Evolutionary conservation across 1,140 invertebrate genomes (phyloP), one percentile per base, ranked within the genome.

Genomic region (Callitettix versicolor): DNA sequence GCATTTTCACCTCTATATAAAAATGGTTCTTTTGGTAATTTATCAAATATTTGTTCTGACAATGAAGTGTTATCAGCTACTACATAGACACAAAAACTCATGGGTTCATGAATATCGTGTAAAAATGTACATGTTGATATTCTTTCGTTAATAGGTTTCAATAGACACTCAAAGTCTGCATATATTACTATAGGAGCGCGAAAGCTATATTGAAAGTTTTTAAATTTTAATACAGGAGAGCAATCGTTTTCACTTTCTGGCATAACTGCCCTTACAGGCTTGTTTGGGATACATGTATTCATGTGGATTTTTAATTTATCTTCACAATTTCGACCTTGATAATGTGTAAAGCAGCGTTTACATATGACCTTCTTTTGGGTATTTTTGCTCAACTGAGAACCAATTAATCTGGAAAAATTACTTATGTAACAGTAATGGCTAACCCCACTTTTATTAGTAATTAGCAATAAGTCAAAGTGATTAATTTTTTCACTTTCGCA

Each of bases 101-200:
- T 46, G 14, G 43, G 53, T 42, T 17, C 17, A 22, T 55, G 53
- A 43, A n/a, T 46, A 15, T 55, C 18, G 21, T 14, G 24, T 18
- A 15, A 15, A 44, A 30, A 18, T 15, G 53, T 55, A 24, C 24
- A 55, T 21, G 17, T 46, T 18, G 53, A 20, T 44, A 15, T 5
- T 7, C 30, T 43, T 11, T 15, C 21, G 9, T 51, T 20, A 3
- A 36, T 12, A 20, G 24, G 42, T 46, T 41, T 42, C 18, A 55
- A 47, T n/a, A 55, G n/a, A n/a, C 42, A 46, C 12, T 55, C 53
- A 34, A 55, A 55, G 22, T 55, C 53, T 1, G 42, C 53, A 47
- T 55, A 55, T 0, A 46, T 14, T 46, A 55, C 53, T 3, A 55
- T 55, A 14, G 53, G 53, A 2, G 46, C 21, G 7, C 12, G 30